Evolutionary conservation across 2,888 invertebrate genomes (phyloP), one percentile per base, ranked within the genome.

Genomic region (Cataglyphis albicans): DNA sequence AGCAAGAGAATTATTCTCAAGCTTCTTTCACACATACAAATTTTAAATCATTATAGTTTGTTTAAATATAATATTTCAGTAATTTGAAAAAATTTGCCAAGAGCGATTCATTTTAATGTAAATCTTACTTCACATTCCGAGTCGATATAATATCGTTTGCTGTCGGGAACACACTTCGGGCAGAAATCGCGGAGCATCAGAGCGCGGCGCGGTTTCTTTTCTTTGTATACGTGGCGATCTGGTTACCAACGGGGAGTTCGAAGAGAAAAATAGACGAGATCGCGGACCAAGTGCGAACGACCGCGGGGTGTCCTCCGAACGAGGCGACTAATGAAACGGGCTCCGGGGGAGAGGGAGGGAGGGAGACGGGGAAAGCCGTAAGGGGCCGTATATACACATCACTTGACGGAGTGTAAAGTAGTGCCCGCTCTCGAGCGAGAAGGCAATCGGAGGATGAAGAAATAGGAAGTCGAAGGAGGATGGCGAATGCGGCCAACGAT

Each of bases 201-300:
- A 25, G 75, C 15, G 10, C 15, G 10, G 38, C n/a, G 41, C 32
- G 38, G 55, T 29, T 48, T 35, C 25, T 78, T 78, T 48, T 44
- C 59, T 32, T 63, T 25, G 61, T 38, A 64, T 52, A 70, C n/a
- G 15, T 44, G 44, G 44, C 72, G 75, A 88, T 82, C 81, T 84
- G 85, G 80, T 88, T 88, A 82, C 74, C 59, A 85, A 86, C 76
- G 21, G 83, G 38, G 21, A 57, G 57, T 48, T 44, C 12, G 44
- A 48, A 64, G 48, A 48, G 61, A 65, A 65, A 72, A 59, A 38
- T 18, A n/a, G 10, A 32, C 41, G 10, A 64, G 48, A 75, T 74
- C 44, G 32, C 35, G 32, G 21, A 65, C 48, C 18, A 74, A 63
- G 64, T 48, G 32, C 32, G 21, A 64, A 21, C 21, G 18, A 48